Evolutionary conservation across 2,888 invertebrate species (phyloP), one percentile per base, ranked within the genome.

Genomic region (Hypolimnas misippus): DNA sequence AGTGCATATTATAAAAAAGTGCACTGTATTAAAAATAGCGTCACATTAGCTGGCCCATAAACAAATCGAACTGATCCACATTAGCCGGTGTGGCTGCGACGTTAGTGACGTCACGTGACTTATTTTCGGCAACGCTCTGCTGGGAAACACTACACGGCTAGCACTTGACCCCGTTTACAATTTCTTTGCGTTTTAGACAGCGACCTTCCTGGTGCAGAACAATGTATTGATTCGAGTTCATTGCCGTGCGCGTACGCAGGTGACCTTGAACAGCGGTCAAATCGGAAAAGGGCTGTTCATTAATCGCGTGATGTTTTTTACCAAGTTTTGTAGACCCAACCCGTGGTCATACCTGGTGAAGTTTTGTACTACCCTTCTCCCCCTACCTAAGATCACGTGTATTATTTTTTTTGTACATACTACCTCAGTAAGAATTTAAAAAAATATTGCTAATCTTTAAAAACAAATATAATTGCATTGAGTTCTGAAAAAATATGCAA

Each of bases 81-180:
- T 73, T 78, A 83, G 85, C 83, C 84, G 79, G 78, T 78, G 79
- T 79, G 84, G 81, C 84, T 67, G 76, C 84, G 85, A 89, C 89
- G 90, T 86, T 85, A 84, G 76, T 84, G 85, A 89, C 90, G 90
- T 87, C 86, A 84, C 72, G 2, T 70, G 16, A 14, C 59, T 35
- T 79, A 80, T 76, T 82, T 77, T 77, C 83, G 80, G 71, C 76
- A 69, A 53, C 72, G 63, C 68, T 69, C 49, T 69, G 68, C 66
- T 76, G 82, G 84, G 88, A 88, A 86, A 90, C 78, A 79, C 86
- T 87, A 89, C 80, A 83, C 84, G 78, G 67, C 71, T 69, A 81
- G 82, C 76, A 81, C 88, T 86, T 87, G 88, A 88, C 89, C 89
- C 78, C 79, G 65, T 79, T 83, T 75, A 77, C 75, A 67, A 74